Percentiles rank a stretch among this genome's conserved stretches.
phyloP scores from a whole-genome alignment of 2,797 vertebrate genomes.

The Urophycis tenuis region DNA sequence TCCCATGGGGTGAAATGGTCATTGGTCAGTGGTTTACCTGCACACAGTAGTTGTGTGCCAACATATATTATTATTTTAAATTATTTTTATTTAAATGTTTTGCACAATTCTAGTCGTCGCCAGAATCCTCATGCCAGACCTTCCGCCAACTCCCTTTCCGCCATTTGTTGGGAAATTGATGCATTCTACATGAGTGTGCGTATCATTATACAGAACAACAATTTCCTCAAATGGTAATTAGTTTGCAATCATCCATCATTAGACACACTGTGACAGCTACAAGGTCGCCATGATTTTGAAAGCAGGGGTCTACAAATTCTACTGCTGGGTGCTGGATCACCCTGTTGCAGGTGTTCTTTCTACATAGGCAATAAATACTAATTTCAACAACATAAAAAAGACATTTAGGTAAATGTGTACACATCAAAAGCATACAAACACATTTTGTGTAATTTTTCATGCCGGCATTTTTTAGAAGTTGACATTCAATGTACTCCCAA shows the following conservation, averaged over 20 bases:
- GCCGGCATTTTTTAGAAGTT: neutral
- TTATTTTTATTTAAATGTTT: too few species aligned
- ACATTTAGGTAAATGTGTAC: neutral
- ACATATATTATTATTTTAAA: too few species aligned
- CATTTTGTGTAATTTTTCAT: neutral
- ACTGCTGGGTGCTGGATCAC: neutral
- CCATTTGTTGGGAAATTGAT: too few species aligned
- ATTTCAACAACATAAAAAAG: too few species aligned
- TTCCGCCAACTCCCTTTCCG: too few species aligned
- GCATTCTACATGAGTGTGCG: slow-evolving; percentile 25
- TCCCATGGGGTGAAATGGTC: too few species aligned
- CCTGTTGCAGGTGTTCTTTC: neutral
- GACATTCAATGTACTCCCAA: neutral
- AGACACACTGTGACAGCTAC: slow-evolving; percentile 48
- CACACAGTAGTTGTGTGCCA: too few species aligned
- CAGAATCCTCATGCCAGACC: too few species aligned
- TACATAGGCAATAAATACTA: too few species aligned
- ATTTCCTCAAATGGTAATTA: slow-evolving; percentile 58
- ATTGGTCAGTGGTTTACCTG: too few species aligned
- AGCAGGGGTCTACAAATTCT: neutral
- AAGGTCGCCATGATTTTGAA: slow-evolving; percentile 13
- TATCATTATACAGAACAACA: slow-evolving; percentile 42
- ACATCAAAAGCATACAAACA: neutral
- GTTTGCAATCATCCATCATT: slow-evolving; percentile 62
- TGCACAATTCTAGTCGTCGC: too few species aligned